A percentile compares a stretch with the other conserved stretches of the same genome.
Evolutionary conservation across 2,888 invertebrate species (phyloP).

Genomic region (Xestia xanthographa): DNA sequence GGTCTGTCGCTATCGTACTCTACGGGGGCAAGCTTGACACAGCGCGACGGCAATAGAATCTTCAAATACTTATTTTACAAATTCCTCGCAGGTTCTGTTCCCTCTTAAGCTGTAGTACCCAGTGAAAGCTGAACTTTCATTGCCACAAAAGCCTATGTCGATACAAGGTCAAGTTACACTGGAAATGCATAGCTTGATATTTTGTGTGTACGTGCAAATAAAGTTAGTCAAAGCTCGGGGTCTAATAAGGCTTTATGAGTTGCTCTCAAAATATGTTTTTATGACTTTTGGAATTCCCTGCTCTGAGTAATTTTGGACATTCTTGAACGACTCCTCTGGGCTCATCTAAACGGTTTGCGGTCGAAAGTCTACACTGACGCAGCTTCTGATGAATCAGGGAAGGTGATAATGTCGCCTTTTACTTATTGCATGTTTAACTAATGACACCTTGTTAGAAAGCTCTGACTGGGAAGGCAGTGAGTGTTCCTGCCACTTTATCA

Average conservation of each 20-base stretch:
- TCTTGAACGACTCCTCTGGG: constrained; percentile 41
- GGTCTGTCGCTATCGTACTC: too few relatives aligned
- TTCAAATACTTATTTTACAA: too few relatives aligned
- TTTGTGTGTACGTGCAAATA: constrained; percentile 46
- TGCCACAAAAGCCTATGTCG: not conserved
- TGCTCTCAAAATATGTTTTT: constrained; percentile 55
- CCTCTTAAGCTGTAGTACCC: not conserved
- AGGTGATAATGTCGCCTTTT: constrained; percentile 52
- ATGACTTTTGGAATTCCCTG: constrained; percentile 60
- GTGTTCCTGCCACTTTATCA: constrained; percentile 37
- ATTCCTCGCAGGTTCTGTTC: too few relatives aligned
- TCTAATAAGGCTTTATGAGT: constrained; percentile 57
- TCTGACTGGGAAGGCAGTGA: constrained; percentile 19
- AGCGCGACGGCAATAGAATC: too few relatives aligned
- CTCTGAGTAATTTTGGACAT: constrained; percentile 61
- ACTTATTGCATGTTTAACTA: constrained; percentile 63
- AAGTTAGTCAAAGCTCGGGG: constrained; percentile 39
- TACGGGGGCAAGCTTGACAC: too few relatives aligned
- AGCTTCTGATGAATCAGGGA: constrained; percentile 56
- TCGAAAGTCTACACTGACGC: constrained; percentile 58
- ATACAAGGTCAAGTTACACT: not conserved
- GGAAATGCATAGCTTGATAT: constrained; percentile 4
- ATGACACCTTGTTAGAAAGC: constrained; percentile 57
- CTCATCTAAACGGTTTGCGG: constrained; percentile 46
- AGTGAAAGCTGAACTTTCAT: not conserved